These are phyloP conservation scores for Bolinopsis microptera DNA, from an alignment of 37 sponge, comb jelly and placozoan genomes.

Conservation along the genomic window DNA sequence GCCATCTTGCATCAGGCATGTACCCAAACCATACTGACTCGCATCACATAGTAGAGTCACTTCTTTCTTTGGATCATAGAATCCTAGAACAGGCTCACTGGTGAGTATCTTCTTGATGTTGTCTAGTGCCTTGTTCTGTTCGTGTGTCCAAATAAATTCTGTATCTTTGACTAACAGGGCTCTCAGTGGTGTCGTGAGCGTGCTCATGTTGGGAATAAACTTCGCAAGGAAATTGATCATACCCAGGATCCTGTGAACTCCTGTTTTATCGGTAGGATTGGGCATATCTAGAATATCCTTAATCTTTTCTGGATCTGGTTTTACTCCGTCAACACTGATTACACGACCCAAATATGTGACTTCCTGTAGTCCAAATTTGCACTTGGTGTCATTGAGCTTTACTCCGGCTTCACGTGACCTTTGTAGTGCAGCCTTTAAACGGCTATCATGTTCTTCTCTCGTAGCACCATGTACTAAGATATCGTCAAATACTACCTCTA, in stretches of 20 bases:
- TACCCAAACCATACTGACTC: conserved; percentile 66
- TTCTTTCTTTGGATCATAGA: conserved; percentile 67
- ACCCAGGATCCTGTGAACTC: conserved; percentile 70
- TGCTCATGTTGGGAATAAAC: conserved; percentile 69
- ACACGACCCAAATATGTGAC: conserved; percentile 72
- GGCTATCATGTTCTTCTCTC: conserved; percentile 62
- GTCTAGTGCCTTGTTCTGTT: conserved; percentile 65
- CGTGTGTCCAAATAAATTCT: conserved; percentile 66
- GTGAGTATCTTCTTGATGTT: conserved; percentile 59
- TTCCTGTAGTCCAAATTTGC: conserved; percentile 62
- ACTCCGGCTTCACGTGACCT: not conserved
- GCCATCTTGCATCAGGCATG: conserved; percentile 67
- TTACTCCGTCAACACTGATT: conserved; percentile 67
- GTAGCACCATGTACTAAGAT: conserved; percentile 54
- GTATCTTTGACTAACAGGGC: conserved; percentile 67
- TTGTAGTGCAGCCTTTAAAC: not conserved
- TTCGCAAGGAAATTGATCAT: conserved; percentile 66
- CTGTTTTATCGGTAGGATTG: conserved; percentile 64
- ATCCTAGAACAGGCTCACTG: conserved; percentile 65
- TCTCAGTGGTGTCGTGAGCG: conserved; percentile 67
- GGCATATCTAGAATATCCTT: conserved; percentile 72
- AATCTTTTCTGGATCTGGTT: conserved; percentile 69
- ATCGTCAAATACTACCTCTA: conserved; percentile 66
- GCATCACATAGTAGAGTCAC: conserved; percentile 68
- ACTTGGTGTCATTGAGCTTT: conserved; percentile 39